Conservation (phyloP, 1,140 invertebrate species). For the Chelonus insularis region DNA sequence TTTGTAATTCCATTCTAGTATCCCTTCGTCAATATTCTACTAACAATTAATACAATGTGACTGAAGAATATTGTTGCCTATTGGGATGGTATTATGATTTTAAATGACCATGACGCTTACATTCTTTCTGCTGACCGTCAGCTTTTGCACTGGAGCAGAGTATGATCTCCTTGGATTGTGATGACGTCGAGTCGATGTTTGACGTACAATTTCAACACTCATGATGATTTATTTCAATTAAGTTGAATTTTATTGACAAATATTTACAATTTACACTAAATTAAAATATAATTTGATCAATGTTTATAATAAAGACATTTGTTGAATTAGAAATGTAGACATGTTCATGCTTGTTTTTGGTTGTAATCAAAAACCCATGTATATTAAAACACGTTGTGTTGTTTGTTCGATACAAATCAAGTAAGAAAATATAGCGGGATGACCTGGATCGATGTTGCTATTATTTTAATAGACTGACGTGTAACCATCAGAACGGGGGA, state of each 20-base stretch:
- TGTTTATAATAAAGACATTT: background rate
- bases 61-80: too few relatives aligned
- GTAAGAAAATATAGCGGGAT: slow-evolving; percentile 21
- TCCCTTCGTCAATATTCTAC: too few relatives aligned
- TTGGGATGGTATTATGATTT: too few relatives aligned
- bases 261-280: background rate
- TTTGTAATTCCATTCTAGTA: too few relatives aligned
- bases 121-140: background rate
- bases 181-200: background rate
- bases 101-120: too few relatives aligned
- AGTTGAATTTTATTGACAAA: background rate
- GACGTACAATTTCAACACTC: background rate
- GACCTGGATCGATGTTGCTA: too few relatives aligned
- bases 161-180: background rate
- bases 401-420: slow-evolving; percentile 46
- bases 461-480: too few relatives aligned
- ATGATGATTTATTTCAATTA: background rate
- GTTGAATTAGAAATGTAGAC: background rate
- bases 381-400: slow-evolving; percentile 5
- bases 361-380: too few relatives aligned
- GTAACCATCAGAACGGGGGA: too few relatives aligned
- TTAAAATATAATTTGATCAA: background rate
- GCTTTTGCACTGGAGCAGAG: slow-evolving; percentile 10
- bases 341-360: too few relatives aligned
- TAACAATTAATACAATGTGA: too few relatives aligned